Percentiles rank a stretch among this genome's conserved stretches.
phyloP scores from a whole-genome alignment of 2,797 vertebrate species.

The Chlorospingus flavigularis region DNA sequence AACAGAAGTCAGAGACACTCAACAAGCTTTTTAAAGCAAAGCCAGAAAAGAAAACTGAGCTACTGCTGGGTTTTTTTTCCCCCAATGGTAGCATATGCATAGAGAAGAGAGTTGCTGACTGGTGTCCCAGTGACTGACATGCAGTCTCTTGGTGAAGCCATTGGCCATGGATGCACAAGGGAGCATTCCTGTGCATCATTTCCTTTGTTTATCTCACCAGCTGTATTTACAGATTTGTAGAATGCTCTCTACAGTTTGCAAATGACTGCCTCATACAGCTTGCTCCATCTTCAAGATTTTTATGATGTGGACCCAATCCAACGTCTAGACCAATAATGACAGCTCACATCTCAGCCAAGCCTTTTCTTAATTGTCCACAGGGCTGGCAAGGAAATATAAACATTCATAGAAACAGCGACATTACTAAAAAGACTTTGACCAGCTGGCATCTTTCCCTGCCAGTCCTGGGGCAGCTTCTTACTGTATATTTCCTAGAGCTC shows the following conservation, averaged over 20 bases:
- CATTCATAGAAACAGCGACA: background rate
- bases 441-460: slow-evolving; percentile 39
- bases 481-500: slow-evolving; percentile 53
- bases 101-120: background rate
- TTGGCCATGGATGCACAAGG: background rate
- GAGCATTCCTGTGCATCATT: background rate
- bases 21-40: slow-evolving; percentile 17
- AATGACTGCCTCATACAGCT: background rate
- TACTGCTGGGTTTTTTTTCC: background rate
- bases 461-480: slow-evolving; percentile 21
- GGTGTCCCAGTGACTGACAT: background rate
- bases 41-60: background rate
- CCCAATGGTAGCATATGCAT: background rate
- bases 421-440: slow-evolving; percentile 47
- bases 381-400: slow-evolving; percentile 59
- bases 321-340: slow-evolving; percentile 67
- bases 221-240: background rate
- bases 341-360: slow-evolving; percentile 57
- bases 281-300: slow-evolving; percentile 48
- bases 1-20: background rate
- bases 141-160: background rate
- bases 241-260: background rate
- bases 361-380: slow-evolving; percentile 73
- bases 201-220: background rate
- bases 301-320: slow-evolving; percentile 59